phyloP scores from a whole-genome alignment of 2,888 invertebrate genomes.

The Drosophila glabriapex region DNA sequence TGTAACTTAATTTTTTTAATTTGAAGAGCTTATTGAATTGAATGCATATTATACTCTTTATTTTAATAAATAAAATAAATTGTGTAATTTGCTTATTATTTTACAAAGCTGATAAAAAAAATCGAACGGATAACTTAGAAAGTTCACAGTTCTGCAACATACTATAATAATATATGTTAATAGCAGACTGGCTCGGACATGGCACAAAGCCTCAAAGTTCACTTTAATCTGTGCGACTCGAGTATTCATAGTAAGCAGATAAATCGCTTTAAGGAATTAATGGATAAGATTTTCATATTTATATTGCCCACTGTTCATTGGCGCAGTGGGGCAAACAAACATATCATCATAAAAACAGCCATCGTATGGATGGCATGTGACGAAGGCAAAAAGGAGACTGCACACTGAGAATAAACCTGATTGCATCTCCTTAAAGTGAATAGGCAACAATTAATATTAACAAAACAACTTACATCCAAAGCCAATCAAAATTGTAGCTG shows the following conservation, averaged over 20 bases:
- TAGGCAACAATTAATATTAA: neutral
- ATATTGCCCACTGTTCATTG: slow-evolving; percentile 43
- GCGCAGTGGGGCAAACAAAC: slow-evolving; percentile 46
- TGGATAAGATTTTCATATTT: neutral
- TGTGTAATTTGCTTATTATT: neutral
- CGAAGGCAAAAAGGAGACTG: slow-evolving; percentile 33
- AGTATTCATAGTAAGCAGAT: neutral
- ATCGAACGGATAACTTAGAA: neutral
- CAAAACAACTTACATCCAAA: neutral
- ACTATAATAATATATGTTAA: neutral
- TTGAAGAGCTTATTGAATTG: neutral
- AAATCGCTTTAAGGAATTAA: neutral
- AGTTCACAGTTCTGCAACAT: neutral
- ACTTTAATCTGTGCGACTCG: neutral
- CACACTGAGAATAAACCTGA: slow-evolving; percentile 29
- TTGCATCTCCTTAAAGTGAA: neutral
- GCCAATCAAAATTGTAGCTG: neutral
- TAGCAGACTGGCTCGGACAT: neutral
- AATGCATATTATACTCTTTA: neutral
- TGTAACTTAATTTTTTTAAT: neutral
- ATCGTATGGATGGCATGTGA: slow-evolving; percentile 27
- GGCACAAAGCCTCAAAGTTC: neutral
- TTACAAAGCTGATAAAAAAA: neutral
- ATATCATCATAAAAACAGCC: slow-evolving; percentile 54
- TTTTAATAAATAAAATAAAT: neutral